Conservation (phyloP, 2,888 invertebrate genomes). For the Cancer borealis region DNA sequence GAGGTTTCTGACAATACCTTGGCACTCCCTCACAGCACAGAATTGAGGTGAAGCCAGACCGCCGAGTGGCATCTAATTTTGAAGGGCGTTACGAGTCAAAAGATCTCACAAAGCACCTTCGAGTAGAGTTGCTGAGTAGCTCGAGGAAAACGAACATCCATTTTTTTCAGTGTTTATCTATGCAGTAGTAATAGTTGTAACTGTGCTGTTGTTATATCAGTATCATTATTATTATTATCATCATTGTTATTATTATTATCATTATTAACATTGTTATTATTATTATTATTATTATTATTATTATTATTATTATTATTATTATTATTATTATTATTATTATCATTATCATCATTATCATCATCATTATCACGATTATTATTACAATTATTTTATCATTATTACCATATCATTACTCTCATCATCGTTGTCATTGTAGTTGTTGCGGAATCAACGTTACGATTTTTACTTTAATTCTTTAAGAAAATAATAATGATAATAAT, state of each 20-base stretch:
- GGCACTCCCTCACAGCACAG: neutral
- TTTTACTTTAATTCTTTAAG: neutral
- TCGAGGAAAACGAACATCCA: neutral
- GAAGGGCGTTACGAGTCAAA: neutral
- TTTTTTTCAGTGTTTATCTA: neutral
- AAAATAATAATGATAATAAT: neutral
- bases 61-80: neutral
- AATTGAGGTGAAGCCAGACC: neutral
- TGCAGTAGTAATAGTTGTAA: neutral
- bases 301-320: neutral
- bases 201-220: neutral
- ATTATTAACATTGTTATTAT: neutral
- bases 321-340: neutral
- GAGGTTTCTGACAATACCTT: neutral
- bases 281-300: neutral
- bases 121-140: neutral
- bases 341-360: neutral
- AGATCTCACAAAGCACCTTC: neutral
- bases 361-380: neutral
- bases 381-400: neutral
- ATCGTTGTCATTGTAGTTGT: neutral
- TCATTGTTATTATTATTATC: neutral
- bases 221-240: neutral
- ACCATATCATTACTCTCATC: neutral
- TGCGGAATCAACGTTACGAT: neutral